Evolutionary conservation across 2,888 invertebrate genomes (phyloP).

Genomic region (Lasioglossum malachurum): DNA sequence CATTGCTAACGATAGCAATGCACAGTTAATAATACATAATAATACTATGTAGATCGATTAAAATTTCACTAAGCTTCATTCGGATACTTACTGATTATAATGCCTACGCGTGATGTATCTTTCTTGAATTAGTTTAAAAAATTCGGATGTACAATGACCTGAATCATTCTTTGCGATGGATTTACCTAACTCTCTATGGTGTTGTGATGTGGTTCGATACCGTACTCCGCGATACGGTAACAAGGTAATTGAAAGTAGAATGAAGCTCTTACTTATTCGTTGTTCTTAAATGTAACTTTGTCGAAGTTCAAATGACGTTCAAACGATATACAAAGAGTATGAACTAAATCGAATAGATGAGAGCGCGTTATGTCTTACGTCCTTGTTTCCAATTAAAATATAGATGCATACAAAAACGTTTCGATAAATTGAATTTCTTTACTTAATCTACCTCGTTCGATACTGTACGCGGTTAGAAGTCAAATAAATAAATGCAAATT

Average conservation of each 20-base stretch:
- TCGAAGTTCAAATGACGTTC: slow-evolving; percentile 11
- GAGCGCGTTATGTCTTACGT: background rate
- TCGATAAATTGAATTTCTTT: background rate
- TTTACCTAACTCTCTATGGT: slow-evolving; percentile 21
- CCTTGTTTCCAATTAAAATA: background rate
- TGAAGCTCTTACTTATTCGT: slow-evolving; percentile 15
- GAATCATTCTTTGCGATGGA: slow-evolving; percentile 16
- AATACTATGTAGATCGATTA: slow-evolving; percentile 20
- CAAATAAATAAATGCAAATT: slow-evolving; percentile 42
- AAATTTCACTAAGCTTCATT: slow-evolving; percentile 18
- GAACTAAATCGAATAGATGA: slow-evolving; percentile 16
- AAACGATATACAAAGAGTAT: slow-evolving; percentile 10
- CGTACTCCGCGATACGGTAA: slow-evolving; percentile 10
- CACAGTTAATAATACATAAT: slow-evolving; percentile 37
- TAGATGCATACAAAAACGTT: background rate
- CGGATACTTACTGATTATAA: slow-evolving; percentile 1
- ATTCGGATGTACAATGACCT: slow-evolving; percentile 14
- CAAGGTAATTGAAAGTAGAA: slow-evolving; percentile 14
- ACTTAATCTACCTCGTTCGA: slow-evolving; percentile 8
- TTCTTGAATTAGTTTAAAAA: slow-evolving; percentile 4
- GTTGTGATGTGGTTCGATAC: slow-evolving; percentile 14
- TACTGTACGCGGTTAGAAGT: slow-evolving; percentile 16
- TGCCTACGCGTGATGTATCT: background rate
- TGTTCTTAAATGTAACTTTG: slow-evolving; percentile 13
- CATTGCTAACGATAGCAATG: slow-evolving; percentile 21